A percentile compares a stretch with the other conserved stretches of the same genome.
Evolutionary conservation across 1,140 invertebrate species (phyloP).

Genomic region (Asobara japonica): DNA sequence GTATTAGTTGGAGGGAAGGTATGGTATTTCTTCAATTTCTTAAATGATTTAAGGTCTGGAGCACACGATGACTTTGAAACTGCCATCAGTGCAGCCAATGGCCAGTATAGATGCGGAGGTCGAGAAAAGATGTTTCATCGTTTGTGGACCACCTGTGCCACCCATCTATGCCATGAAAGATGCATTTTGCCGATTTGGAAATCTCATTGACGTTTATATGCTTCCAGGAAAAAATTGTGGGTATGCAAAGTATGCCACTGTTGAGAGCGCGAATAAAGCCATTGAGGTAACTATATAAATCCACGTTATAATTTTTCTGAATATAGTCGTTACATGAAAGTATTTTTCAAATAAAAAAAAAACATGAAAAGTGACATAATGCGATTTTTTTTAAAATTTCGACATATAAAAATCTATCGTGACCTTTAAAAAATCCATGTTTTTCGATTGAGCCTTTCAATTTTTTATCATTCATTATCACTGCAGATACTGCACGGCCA

Average conservation of each 20-base stretch:
- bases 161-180: slow-evolving; percentile 84
- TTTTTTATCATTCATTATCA: neutral
- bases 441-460: neutral
- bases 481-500: slow-evolving; percentile 80
- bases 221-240: slow-evolving; percentile 90
- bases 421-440: too few relatives aligned
- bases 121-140: slow-evolving; percentile 77
- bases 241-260: slow-evolving; percentile 88
- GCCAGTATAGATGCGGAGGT: slow-evolving; percentile 77
- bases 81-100: slow-evolving; percentile 79
- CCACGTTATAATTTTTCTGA: too few relatives aligned
- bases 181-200: slow-evolving; percentile 92
- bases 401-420: too few relatives aligned
- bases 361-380: too few relatives aligned
- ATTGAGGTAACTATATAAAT: slow-evolving; percentile 69
- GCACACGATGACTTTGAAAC: slow-evolving; percentile 69
- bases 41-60: slow-evolving; percentile 51
- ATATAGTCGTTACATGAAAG: too few relatives aligned
- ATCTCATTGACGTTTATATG: slow-evolving; percentile 91
- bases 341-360: too few relatives aligned
- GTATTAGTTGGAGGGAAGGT: too few relatives aligned
- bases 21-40: slow-evolving; percentile 22
- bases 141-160: slow-evolving; percentile 84
- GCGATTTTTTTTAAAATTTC: too few relatives aligned
- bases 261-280: slow-evolving; percentile 81